phyloP scores from a whole-genome alignment of 2,113 vertebrate genomes.

The Dolichallabes microphthalmus region DNA sequence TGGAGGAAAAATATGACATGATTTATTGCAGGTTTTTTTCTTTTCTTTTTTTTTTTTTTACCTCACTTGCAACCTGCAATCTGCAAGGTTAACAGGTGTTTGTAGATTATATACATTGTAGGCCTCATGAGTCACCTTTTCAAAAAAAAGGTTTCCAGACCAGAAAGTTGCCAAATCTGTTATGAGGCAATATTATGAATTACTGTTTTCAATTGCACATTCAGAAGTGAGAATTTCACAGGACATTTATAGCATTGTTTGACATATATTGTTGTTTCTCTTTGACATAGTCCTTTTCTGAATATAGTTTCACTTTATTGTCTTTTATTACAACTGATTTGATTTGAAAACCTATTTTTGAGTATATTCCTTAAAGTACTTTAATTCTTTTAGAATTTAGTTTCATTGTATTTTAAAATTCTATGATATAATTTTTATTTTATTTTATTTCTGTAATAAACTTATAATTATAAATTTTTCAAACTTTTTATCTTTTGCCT shows the following conservation, averaged over 20 bases:
- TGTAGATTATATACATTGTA: background rate
- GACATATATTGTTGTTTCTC: background rate
- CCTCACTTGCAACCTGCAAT: background rate
- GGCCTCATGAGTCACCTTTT: background rate
- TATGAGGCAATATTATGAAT: background rate
- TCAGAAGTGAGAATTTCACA: constrained; percentile 6
- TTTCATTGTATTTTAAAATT: background rate
- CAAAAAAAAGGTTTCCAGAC: background rate
- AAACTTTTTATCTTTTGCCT: background rate
- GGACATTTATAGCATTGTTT: constrained; percentile 4
- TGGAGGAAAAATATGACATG: background rate
- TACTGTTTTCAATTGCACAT: background rate
- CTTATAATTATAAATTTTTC: background rate
- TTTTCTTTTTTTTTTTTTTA: background rate
- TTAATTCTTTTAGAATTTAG: too few species aligned
- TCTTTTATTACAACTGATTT: background rate
- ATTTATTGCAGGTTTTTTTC: background rate
- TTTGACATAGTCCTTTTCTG: background rate
- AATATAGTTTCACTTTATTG: background rate
- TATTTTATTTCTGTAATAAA: background rate
- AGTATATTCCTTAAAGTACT: too few species aligned
- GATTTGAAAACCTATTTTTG: background rate
- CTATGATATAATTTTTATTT: background rate
- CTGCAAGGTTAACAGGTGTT: background rate
- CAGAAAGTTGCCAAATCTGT: background rate